Evolutionary conservation across 1,140 invertebrate genomes (phyloP), one percentile per base, ranked within the genome.

Genomic region (Cyclargus thomasi): DNA sequence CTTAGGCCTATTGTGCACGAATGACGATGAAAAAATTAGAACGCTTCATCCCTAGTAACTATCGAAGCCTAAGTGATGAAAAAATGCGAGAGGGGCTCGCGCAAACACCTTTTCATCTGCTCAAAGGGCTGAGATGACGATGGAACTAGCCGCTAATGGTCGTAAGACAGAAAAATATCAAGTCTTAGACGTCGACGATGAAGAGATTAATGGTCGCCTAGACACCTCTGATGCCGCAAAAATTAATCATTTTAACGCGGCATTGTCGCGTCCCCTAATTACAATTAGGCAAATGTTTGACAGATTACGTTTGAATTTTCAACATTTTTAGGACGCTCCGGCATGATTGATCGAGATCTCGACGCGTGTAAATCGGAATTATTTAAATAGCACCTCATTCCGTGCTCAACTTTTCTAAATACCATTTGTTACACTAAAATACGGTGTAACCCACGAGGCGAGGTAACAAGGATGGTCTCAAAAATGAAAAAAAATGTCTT

Each of bases 61-160:
- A 90, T 90, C 88, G 81, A 85, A 81, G 84, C 76, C 83, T 88
- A 88, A 90, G 86, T 88, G 88, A 74, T 74, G 78, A 80, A 80
- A 77, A 77, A 82, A 77, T 71, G 71, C 76, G 79, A 85, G 82
- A 84, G 86, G 84, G 79, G 78, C 75, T 88, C 78, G 81, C 88
- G 88, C 79, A 90, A 90, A 90, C 88, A 90, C 88, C 88, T 90
- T 82, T 90, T 90, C 82, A 90, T 88, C 80, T 79, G 81, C 82
- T 89, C 83, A 90, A 90, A 85, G 76, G 86, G 79, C 74, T 71
- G 65, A 66, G 79, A 86, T 78, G 80, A 78, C 72, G 81, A 76
- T 78, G 78, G 76, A 87, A 88, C 88, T 89, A 88, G 81, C 81
- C 78, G 78, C 86, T 90, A 89, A 90, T 87, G 85, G 86, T 87